phyloP scores from a whole-genome alignment of 2,888 invertebrate species.

The Alitta virens region DNA sequence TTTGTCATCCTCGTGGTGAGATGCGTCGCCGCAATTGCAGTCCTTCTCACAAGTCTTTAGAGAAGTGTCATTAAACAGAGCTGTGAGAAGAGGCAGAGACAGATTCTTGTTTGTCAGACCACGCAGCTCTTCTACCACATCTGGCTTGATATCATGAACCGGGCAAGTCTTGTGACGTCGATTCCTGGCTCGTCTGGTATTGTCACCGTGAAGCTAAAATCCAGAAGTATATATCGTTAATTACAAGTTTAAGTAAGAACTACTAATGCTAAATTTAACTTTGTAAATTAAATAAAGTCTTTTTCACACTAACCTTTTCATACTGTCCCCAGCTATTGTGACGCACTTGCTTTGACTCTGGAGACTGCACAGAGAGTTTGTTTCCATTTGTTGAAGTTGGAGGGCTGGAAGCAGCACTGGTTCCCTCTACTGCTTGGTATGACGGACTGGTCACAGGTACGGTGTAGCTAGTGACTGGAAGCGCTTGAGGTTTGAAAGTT shows the following conservation, averaged over 20 bases:
- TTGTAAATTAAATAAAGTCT: too few species aligned
- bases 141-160: constrained; percentile 13
- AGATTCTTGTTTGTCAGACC: constrained; percentile 41
- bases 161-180: constrained; percentile 12
- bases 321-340: constrained; percentile 12
- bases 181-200: neutral
- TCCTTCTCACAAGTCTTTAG: constrained; percentile 59
- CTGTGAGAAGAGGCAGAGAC: constrained; percentile 80
- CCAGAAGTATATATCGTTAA: too few species aligned
- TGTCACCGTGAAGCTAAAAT: too few species aligned
- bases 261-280: too few species aligned
- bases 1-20: constrained; percentile 40
- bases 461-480: too few species aligned
- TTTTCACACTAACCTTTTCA: constrained; percentile 2
- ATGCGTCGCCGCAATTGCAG: constrained; percentile 25
- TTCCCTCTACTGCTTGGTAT: too few species aligned
- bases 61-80: constrained; percentile 87
- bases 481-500: too few species aligned
- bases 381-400: too few species aligned
- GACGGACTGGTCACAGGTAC: too few species aligned
- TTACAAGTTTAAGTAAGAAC: too few species aligned
- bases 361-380: too few species aligned
- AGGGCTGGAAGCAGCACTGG: too few species aligned
- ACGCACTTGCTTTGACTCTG: neutral
- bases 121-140: constrained; percentile 38